Evolutionary conservation across 2,888 invertebrate species (phyloP).

Genomic region (Busseola fusca): DNA sequence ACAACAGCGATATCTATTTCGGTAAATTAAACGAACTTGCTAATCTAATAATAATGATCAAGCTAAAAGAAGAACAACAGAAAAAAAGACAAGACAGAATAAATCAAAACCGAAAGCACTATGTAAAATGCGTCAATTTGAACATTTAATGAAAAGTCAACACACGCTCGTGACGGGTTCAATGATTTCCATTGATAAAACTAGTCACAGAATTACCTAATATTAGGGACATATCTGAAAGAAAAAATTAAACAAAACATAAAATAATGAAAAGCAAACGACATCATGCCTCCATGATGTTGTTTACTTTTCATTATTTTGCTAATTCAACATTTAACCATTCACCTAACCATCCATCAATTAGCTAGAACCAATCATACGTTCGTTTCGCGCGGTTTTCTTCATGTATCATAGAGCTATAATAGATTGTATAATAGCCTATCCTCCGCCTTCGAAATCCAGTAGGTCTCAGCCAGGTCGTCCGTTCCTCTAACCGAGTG

Average conservation of each 20-base stretch:
- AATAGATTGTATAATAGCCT: too few relatives aligned
- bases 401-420: too few relatives aligned
- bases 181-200: conserved; percentile 55
- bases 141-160: conserved; percentile 40
- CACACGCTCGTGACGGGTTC: conserved; percentile 45
- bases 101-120: conserved; percentile 8
- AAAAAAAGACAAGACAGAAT: neutral
- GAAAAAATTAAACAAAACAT: neutral
- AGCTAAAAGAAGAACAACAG: neutral
- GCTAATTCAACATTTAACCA: conserved; percentile 39
- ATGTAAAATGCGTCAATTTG: conserved; percentile 16
- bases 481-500: too few relatives aligned
- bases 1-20: conserved; percentile 62
- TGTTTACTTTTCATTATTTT: too few relatives aligned
- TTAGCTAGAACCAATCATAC: too few relatives aligned
- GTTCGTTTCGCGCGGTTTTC: too few relatives aligned
- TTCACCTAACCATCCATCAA: too few relatives aligned
- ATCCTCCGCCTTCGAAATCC: too few relatives aligned
- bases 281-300: too few relatives aligned
- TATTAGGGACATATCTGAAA: neutral
- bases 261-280: conserved; percentile 2
- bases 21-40: neutral
- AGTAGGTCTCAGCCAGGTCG: too few relatives aligned
- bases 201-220: too few relatives aligned
- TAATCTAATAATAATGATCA: neutral